These are phyloP conservation scores for Crypturellus tataupa DNA, from an alignment of 2,797 vertebrate species.

Conservation along the genomic window DNA sequence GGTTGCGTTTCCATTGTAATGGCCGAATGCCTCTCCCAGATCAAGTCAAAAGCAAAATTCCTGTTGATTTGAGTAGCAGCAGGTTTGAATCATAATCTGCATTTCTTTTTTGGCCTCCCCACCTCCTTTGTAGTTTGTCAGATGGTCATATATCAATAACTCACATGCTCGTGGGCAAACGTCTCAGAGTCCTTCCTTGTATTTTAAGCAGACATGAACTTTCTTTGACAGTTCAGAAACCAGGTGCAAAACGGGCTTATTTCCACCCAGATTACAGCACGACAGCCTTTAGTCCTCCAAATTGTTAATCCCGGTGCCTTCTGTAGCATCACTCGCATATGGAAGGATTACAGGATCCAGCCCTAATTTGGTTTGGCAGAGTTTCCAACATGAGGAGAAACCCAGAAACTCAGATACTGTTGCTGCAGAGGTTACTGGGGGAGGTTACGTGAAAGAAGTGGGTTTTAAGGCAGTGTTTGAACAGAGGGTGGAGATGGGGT, in stretches of 20 bases:
- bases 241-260: neutral
- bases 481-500: constrained; percentile 61
- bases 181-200: neutral
- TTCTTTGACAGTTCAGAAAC: neutral
- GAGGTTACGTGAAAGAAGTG: constrained; percentile 2
- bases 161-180: fast-evolving
- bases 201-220: neutral
- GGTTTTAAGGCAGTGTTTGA: constrained; percentile 58
- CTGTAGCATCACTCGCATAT: constrained; percentile 4
- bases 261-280: neutral
- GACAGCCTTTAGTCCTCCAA: neutral
- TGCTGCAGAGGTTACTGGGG: constrained; percentile 44
- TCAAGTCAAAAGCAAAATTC: constrained; percentile 1
- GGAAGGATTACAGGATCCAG: constrained; percentile 30
- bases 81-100: neutral
- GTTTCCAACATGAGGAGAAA: constrained; percentile 16
- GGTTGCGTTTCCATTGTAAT: neutral
- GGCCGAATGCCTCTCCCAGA: neutral
- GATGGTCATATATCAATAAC: neutral
- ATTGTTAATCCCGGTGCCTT: neutral
- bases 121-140: neutral
- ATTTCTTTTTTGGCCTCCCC: neutral
- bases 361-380: constrained; percentile 37
- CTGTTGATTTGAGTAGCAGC: neutral
- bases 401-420: constrained; percentile 17